These are phyloP conservation scores for Porites lobata DNA, from an alignment of 92 coral and sea anemone genomes.

Conservation along the genomic window DNA sequence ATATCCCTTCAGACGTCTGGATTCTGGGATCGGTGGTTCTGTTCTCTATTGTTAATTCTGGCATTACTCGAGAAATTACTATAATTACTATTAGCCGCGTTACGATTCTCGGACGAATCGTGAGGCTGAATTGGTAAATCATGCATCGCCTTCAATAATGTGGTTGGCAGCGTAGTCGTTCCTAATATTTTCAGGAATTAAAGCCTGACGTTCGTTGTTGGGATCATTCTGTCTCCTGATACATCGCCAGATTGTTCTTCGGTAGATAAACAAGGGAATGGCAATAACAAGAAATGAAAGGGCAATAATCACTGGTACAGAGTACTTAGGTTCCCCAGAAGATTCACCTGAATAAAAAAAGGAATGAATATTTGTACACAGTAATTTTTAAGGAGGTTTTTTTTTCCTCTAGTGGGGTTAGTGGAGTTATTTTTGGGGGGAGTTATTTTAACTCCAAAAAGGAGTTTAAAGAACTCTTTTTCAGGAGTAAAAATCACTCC, in stretches of 20 bases:
- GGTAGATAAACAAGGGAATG: background rate
- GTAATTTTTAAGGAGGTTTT: too few relatives aligned
- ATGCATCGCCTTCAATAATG: background rate
- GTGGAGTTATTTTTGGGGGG: too few relatives aligned
- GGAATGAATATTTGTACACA: background rate
- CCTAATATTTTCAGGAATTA: background rate
- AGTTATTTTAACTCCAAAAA: too few relatives aligned
- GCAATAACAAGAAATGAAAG: background rate
- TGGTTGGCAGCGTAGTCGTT: background rate
- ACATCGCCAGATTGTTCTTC: background rate
- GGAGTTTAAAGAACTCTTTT: too few relatives aligned
- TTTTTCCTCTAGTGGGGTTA: too few relatives aligned
- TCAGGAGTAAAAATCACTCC: too few relatives aligned
- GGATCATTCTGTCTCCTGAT: background rate
- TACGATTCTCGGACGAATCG: too few relatives aligned
- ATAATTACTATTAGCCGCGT: too few relatives aligned
- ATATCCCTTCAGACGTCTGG: too few relatives aligned
- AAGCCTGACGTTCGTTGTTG: background rate
- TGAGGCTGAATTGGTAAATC: background rate
- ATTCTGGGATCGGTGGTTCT: too few relatives aligned
- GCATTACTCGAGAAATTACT: too few relatives aligned
- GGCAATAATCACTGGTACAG: background rate
- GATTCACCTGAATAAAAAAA: background rate
- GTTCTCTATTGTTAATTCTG: too few relatives aligned
- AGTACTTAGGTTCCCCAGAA: background rate